Percentiles rank a stretch among this genome's conserved stretches.
Evolutionary conservation across 2,113 vertebrate species (phyloP).

Genomic region (Tichodroma muraria): DNA sequence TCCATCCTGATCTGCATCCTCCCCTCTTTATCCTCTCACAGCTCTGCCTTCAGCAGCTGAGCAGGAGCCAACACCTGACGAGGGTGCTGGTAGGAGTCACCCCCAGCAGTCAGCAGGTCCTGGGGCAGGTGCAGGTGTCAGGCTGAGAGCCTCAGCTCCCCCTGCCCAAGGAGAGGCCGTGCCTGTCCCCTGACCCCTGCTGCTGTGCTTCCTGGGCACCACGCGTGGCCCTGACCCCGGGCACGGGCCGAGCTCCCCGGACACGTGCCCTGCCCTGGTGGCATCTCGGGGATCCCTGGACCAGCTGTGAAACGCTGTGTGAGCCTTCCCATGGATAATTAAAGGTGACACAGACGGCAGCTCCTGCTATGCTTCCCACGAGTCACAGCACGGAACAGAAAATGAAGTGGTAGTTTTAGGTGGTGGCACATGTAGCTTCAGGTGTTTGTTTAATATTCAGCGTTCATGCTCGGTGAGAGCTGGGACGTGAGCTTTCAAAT

Average conservation of each 20-base stretch:
- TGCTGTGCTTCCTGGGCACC: not conserved
- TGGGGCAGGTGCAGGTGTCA: not conserved
- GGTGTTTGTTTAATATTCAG: conserved; percentile 58
- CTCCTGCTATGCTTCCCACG: not conserved
- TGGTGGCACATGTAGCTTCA: conserved; percentile 50
- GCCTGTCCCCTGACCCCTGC: not conserved
- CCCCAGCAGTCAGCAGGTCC: not conserved
- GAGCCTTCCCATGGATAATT: not conserved
- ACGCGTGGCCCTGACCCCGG: fast-evolving
- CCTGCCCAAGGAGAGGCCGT: not conserved
- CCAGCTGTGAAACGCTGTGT: not conserved
- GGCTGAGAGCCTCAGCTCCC: not conserved
- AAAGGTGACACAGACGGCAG: not conserved
- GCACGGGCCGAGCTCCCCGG: not conserved
- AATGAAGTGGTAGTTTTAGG: conserved; percentile 31
- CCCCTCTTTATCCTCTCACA: not conserved
- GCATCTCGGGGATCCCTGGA: not conserved
- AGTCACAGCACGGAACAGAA: not conserved
- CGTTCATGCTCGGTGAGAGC: not conserved
- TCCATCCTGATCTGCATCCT: not conserved
- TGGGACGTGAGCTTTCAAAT: conserved; percentile 12
- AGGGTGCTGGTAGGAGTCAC: not conserved
- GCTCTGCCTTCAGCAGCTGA: not conserved
- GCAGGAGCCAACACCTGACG: not conserved
- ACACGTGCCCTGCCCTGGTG: not conserved